These are phyloP conservation scores for Cryptocheilus praepositus DNA, from an alignment of 2,888 invertebrate genomes.

Conservation along the genomic window DNA sequence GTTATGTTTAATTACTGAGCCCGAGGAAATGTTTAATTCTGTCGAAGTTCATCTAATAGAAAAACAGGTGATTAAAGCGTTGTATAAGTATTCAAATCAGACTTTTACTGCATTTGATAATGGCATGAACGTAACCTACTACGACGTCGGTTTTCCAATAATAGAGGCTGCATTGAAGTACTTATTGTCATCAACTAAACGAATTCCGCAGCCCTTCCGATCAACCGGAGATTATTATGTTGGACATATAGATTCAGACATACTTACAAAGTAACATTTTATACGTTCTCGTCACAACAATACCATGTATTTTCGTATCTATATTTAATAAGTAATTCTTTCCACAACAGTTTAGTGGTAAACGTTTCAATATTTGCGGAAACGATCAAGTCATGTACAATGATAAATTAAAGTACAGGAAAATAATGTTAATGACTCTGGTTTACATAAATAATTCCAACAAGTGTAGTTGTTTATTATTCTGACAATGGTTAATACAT, in stretches of 20 bases:
- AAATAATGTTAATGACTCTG: slow-evolving; percentile 14
- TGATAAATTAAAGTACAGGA: no score
- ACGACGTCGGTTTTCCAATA: slow-evolving; percentile 60
- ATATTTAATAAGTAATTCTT: no score
- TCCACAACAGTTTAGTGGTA: no score
- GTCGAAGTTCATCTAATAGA: slow-evolving; percentile 48
- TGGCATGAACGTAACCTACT: slow-evolving; percentile 55
- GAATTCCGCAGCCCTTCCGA: slow-evolving; percentile 67
- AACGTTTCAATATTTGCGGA: no score
- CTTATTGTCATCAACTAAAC: slow-evolving; percentile 61
- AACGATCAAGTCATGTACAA: no score
- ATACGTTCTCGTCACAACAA: no score
- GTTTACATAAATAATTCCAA: slow-evolving; percentile 13
- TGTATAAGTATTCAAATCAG: slow-evolving; percentile 65
- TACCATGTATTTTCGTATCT: no score
- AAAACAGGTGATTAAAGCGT: slow-evolving; percentile 62
- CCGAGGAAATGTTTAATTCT: slow-evolving; percentile 27
- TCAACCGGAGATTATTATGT: slow-evolving; percentile 60
- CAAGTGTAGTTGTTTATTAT: slow-evolving; percentile 19
- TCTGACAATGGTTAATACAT: slow-evolving; percentile 24
- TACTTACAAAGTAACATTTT: no score
- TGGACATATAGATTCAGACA: slow-evolving; percentile 59
- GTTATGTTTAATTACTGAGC: slow-evolving; percentile 62
- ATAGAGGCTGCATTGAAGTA: slow-evolving; percentile 66
- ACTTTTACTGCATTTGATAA: slow-evolving; percentile 38